A percentile compares a stretch with the other conserved stretches of the same genome.
phyloP scores from a whole-genome alignment of 2,797 vertebrate species.

The Fringilla coelebs region DNA sequence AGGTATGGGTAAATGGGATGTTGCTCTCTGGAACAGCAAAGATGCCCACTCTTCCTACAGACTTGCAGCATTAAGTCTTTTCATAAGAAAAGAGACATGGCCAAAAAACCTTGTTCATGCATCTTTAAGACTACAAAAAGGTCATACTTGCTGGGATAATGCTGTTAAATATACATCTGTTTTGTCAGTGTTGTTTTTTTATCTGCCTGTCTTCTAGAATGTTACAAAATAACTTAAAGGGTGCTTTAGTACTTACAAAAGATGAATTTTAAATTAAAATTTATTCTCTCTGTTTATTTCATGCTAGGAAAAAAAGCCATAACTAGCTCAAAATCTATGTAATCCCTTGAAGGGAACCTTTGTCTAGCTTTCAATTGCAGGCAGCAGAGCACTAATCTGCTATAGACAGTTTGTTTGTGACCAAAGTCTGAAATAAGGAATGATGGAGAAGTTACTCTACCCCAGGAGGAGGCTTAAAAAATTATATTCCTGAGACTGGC shows the following conservation, averaged over 20 bases:
- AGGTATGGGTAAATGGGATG: not conserved
- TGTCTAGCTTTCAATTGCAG: not conserved
- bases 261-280: not conserved
- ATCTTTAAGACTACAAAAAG: not conserved
- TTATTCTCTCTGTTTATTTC: constrained; percentile 30
- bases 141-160: not conserved
- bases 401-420: not conserved
- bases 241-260: not conserved
- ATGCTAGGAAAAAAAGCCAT: not conserved
- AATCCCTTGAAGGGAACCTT: not conserved
- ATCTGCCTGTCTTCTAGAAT: not conserved
- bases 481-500: not conserved
- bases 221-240: constrained; percentile 24
- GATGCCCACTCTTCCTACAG: accelerated
- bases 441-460: not conserved
- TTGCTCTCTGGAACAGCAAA: not conserved
- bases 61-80: not conserved
- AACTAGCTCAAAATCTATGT: not conserved
- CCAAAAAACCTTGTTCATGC: not conserved
- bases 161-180: not conserved
- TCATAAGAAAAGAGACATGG: not conserved
- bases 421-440: not conserved
- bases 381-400: not conserved
- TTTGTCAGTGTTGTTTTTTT: not conserved
- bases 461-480: not conserved